Base-by-base conservation (phyloP, 1,140 invertebrate genomes). In the Apis florea region DNA sequence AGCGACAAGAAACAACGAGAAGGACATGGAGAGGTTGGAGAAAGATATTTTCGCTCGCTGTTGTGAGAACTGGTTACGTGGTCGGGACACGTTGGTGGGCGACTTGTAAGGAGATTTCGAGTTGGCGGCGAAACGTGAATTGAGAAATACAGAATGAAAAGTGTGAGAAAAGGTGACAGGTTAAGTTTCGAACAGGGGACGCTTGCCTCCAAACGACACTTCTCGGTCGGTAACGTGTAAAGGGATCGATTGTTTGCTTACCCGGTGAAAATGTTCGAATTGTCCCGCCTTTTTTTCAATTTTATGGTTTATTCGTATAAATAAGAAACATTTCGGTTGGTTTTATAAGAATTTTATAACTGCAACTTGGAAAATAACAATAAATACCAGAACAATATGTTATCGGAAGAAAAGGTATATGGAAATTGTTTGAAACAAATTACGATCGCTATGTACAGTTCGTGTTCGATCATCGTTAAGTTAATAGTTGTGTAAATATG, bases 171-270 rank as follows among this genome's bases (percentile, higher is more conserved):
- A 59, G 58, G 79, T 77, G 81, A 82, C 81, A 83, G 81, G 81
- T 71, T 83, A 71, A 83, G 68, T 78, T 83, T 72, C 70, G 75
- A 83, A 79, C 75, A 67, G 75, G 75, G 47, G 81, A 79, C 75
- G 81, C 81, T 66, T 64, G 63, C 71, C 47, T 70, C 56, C 53
- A 59, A 56, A 31, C 81, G 58, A 47, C 24, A 26, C 21, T 6
- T 8, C 81, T 83, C 81, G 81, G 76, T 79, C 81, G 81, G 76
- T 83, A 83, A 83, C 58, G 59, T 6, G 13, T n/a, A 10, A n/a
- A 53, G 31, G 17, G 17, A 76, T 83, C 68, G 74, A 79, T 79
- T 17, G 0, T 24, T 24, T 11, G 24, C 75, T 83, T 53, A 15
- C 13, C 24, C 19, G 40, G 70, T 47, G 19, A 31, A 17, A 47